Evolutionary conservation across 2,797 vertebrate species (phyloP).

Genomic region (Cygnus olor): DNA sequence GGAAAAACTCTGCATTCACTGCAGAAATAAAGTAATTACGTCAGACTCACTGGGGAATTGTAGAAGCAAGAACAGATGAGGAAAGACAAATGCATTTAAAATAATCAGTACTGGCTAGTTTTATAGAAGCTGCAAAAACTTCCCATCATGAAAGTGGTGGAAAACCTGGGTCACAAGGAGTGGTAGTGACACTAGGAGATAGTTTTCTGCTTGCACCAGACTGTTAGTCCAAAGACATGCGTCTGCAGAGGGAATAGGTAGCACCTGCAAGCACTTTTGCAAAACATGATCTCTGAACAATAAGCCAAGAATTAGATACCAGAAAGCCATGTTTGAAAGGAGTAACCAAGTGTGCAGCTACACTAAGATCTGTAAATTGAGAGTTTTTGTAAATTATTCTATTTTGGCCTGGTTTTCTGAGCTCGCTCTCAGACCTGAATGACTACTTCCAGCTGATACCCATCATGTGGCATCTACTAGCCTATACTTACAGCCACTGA

Average conservation of each 20-base stretch:
- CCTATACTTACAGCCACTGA: not conserved
- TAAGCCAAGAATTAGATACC: not conserved
- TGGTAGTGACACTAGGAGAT: not conserved
- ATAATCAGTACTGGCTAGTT: not conserved
- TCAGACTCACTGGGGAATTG: not conserved
- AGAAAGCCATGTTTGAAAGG: not conserved
- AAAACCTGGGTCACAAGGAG: not conserved
- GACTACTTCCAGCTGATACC: not conserved
- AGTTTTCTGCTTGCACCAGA: not conserved
- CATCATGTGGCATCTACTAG: not conserved
- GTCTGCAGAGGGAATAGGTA: not conserved
- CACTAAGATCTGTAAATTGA: not conserved
- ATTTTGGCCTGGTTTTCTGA: not conserved
- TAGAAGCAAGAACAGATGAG: not conserved
- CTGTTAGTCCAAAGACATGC: fast-evolving
- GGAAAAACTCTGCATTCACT: not conserved
- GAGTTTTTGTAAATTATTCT: not conserved
- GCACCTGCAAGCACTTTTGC: not conserved
- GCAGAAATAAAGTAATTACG: not conserved
- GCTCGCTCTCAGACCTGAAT: not conserved
- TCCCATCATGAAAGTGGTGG: not conserved
- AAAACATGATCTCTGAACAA: not conserved
- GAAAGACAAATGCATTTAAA: not conserved
- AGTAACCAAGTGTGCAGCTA: not conserved
- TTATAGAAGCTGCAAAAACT: not conserved